Conservation (phyloP, 2,888 invertebrate genomes). For the Acleris sparsana region DNA sequence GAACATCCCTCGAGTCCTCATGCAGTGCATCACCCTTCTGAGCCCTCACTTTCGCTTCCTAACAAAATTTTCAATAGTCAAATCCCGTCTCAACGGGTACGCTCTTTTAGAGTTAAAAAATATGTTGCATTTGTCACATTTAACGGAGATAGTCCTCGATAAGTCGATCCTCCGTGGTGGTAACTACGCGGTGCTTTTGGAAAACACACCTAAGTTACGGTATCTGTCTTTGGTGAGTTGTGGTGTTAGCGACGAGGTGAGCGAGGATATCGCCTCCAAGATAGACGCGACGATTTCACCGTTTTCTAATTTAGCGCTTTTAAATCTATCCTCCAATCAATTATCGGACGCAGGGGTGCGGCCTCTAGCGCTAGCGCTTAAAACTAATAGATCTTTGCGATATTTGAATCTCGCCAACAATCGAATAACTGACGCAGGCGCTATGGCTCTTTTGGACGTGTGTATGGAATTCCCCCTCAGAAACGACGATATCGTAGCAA, state of each 20-base stretch:
- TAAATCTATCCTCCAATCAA: slow-evolving; percentile 65
- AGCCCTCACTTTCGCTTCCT: slow-evolving; percentile 46
- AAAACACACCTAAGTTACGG: slow-evolving; percentile 44
- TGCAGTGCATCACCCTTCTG: slow-evolving; percentile 51
- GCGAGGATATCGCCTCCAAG: slow-evolving; percentile 50
- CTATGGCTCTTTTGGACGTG: slow-evolving; percentile 49
- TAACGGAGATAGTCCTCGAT: slow-evolving; percentile 60
- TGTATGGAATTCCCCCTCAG: slow-evolving; percentile 57
- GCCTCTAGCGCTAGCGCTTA: slow-evolving; percentile 53
- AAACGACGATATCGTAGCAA: slow-evolving; percentile 48
- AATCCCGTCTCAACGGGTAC: slow-evolving; percentile 48
- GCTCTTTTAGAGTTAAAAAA: slow-evolving; percentile 55
- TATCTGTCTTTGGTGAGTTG: slow-evolving; percentile 58
- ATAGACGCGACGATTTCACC: slow-evolving; percentile 47
- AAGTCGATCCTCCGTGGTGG: slow-evolving; percentile 48
- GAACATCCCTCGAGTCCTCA: slow-evolving; percentile 46
- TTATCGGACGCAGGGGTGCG: slow-evolving; percentile 64
- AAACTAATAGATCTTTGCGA: slow-evolving; percentile 62
- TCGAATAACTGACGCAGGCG: slow-evolving; percentile 57
- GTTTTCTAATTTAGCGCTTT: slow-evolving; percentile 48
- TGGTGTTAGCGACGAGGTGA: slow-evolving; percentile 52
- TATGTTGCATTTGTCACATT: slow-evolving; percentile 48
- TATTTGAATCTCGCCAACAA: slow-evolving; percentile 66
- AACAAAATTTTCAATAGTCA: slow-evolving; percentile 49
- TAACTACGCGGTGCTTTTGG: slow-evolving; percentile 52